A percentile compares a stretch with the other conserved stretches of the same genome.
phyloP scores from a whole-genome alignment of 2,888 invertebrate genomes.

The Pollenia griseotomentosa region DNA sequence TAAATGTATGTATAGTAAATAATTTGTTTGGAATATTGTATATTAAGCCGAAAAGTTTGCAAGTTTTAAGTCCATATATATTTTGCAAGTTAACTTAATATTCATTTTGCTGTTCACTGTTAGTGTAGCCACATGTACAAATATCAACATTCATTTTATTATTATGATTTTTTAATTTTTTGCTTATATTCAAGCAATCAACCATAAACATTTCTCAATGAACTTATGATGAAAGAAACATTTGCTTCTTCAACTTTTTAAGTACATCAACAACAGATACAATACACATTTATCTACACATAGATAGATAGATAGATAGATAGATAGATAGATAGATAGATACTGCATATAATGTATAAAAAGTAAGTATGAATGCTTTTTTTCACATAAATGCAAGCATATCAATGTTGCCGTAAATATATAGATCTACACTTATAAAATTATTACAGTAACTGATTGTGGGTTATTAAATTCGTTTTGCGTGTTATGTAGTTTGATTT shows the following conservation, averaged over 20 bases:
- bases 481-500: no score
- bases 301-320: background rate
- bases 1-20: no score
- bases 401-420: background rate
- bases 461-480: no score
- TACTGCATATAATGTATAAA: background rate
- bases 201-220: constrained; percentile 60
- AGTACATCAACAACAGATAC: constrained; percentile 35
- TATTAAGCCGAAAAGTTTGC: no score
- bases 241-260: constrained; percentile 56
- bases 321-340: background rate
- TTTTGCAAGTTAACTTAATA: background rate
- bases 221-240: constrained; percentile 54
- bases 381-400: background rate
- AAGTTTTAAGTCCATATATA: background rate
- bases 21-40: no score
- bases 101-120: constrained; percentile 15
- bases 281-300: background rate
- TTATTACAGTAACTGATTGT: no score
- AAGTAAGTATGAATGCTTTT: background rate
- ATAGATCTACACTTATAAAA: no score
- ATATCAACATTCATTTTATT: constrained; percentile 30
- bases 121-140: background rate
- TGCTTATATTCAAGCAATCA: constrained; percentile 50
- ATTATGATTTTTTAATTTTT: constrained; percentile 44